phyloP scores from a whole-genome alignment of 1,140 invertebrate genomes.

The Hetaerina americana region DNA sequence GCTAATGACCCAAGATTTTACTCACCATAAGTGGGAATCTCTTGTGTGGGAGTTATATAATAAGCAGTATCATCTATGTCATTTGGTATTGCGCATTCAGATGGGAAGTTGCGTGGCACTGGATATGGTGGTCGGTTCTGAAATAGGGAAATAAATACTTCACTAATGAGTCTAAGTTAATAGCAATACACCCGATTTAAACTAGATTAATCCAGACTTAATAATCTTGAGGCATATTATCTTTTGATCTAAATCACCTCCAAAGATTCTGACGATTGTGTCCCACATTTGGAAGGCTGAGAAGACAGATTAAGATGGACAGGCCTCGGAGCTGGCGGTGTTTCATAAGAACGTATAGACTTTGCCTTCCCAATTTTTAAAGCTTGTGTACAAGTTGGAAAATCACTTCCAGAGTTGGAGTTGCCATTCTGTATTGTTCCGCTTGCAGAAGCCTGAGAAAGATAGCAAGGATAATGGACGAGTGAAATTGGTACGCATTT shows the following conservation, averaged over 20 bases:
- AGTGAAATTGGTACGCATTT: too few species aligned
- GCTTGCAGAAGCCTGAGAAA: not conserved
- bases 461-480: too few species aligned
- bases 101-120: not conserved
- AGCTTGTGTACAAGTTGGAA: not conserved
- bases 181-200: too few species aligned
- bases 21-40: too few species aligned
- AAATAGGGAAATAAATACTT: not conserved
- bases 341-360: constrained; percentile 25
- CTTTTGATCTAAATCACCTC: too few species aligned
- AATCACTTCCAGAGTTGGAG: not conserved
- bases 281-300: not conserved
- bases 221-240: too few species aligned
- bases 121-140: constrained; percentile 1
- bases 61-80: not conserved
- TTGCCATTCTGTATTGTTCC: not conserved
- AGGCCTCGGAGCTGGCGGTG: constrained; percentile 32
- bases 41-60: not conserved
- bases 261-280: too few species aligned
- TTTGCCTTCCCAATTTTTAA: not conserved
- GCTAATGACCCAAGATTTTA: too few species aligned
- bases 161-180: not conserved
- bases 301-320: constrained; percentile 16
- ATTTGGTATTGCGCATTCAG: not conserved
- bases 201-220: too few species aligned